Evolutionary conservation across 2,888 invertebrate genomes (phyloP), one percentile per base, ranked within the genome.

Genomic region (Leptopilina drosophilae): DNA sequence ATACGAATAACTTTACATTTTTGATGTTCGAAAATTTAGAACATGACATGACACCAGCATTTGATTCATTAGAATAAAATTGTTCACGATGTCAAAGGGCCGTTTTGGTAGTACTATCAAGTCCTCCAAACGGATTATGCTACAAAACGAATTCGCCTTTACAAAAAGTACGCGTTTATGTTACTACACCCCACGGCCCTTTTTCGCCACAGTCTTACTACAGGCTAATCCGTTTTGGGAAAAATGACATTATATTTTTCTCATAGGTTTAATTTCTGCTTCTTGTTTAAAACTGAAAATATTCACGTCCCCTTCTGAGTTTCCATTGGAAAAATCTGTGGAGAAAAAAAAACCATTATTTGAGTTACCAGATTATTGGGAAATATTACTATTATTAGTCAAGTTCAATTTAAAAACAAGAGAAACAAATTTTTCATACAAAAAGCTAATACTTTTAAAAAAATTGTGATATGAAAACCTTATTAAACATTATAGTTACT

Each of bases 41-140:
- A 99, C 99, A 99, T 99, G 89, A 99, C n/a, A 99, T 93, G 99
- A 99, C n/a, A 81, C 99, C 99, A 53, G 96, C 95, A 86, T 94
- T 95, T 83, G 95, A 95, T 91, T 98, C 96, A 90, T 95, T 94
- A 0, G 97, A 95, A 91, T 99, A 99, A 80, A 94, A 92, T 78
- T 93, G 92, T 90, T 99, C 99, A 6, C 98, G 93, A 77, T 94
- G n/a, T 93, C 81, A 96, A 95, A n/a, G n/a, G 8, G 99, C 99
- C 89, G 96, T 95, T 14, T 94, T 93, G n/a, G 81, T 96, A 94
- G 85, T 96, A n/a, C 95, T 26, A 99, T 96, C 78, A 99, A 93
- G 90, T 99, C n/a, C 98, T 0, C 99, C 99, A n/a, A 77, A 96
- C 95, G 92, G n/a, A n/a, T n/a, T 99, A 99, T 92, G 99, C 99